phyloP scores from a whole-genome alignment of 2,113 vertebrate species.

The Acanthochromis polyacanthus region DNA sequence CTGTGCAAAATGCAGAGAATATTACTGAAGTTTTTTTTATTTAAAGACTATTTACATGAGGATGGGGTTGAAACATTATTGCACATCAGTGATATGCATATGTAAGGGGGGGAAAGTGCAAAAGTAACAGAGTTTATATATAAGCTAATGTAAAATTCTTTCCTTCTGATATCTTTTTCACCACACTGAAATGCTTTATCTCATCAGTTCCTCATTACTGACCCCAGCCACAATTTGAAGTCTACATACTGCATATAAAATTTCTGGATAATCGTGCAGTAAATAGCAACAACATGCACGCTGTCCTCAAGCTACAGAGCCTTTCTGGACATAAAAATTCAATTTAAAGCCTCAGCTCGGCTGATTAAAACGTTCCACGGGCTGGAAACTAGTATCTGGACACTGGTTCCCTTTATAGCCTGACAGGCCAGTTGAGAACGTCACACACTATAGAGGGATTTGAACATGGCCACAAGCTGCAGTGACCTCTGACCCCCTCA shows the following conservation, averaged over 20 bases:
- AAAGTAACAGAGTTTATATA: too few species aligned
- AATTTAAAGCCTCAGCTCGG: constrained; percentile 10
- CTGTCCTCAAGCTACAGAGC: neutral
- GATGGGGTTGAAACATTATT: too few species aligned
- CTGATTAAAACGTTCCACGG: constrained; percentile 49
- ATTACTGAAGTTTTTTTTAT: too few species aligned
- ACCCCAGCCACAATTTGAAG: too few species aligned
- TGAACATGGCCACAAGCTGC: constrained; percentile 76
- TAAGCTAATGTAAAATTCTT: neutral
- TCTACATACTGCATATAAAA: neutral
- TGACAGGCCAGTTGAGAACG: constrained; percentile 65
- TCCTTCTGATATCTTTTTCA: too few species aligned
- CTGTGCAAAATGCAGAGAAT: too few species aligned
- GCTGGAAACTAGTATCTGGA: constrained; percentile 54
- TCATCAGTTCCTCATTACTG: too few species aligned
- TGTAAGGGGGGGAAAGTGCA: too few species aligned
- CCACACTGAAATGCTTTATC: too few species aligned
- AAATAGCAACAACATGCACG: neutral
- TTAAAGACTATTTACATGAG: too few species aligned
- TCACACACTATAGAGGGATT: constrained; percentile 77
- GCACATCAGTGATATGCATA: too few species aligned
- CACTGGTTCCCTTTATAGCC: constrained; percentile 46
- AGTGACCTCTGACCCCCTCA: constrained; percentile 81
- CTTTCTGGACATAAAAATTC: neutral
- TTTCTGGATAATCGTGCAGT: neutral